Evolutionary conservation across 1,140 invertebrate species (phyloP), one percentile per base, ranked within the genome.

Genomic region (Oryctes rhinoceros): DNA sequence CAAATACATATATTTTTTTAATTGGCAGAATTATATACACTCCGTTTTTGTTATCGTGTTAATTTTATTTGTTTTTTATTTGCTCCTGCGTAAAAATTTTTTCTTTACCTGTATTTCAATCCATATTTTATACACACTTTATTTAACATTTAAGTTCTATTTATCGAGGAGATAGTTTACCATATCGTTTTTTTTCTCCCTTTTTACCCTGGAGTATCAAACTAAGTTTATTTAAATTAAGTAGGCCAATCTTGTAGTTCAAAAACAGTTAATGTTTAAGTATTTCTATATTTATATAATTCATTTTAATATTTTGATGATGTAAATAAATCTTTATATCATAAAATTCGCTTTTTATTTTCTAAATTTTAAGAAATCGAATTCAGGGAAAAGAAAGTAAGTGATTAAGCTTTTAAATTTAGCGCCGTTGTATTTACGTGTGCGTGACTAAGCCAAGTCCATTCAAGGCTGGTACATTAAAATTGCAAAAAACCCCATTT

Each of bases 311-410:
- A 62, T 62, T 20, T 62, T n/a, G 20, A 62, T 2, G 18, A 67
- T 67, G 65, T 67, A 67, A 67, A 67, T 67, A 67, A 67, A 67
- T 67, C 65, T 67, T 24, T 67, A 67, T 67, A 24, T 30, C 10
- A 67, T 67, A 67, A 67, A 67, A 4, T 35, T 18, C 3, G 65
- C 10, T 18, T 67, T 67, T 67, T 15, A 53, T 53, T 53, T 44
- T 7, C 9, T 44, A 44, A 10, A 44, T 44, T 44, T 10, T 44
- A 44, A 44, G 9, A 44, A 44, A 3, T 44, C 9, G 5, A 44
- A 10, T 5, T 7, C 9, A 10, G 39, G 5, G 5, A 44, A 7
- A 15, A 53, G 6, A 0, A 53, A 10, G 4, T 53, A 53, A 53
- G 9, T 4, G 13, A 53, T 13, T 53, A 15, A 53, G 24, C 24